phyloP scores from a whole-genome alignment of 23 tunicate species.

The Oikopleura dioica region DNA sequence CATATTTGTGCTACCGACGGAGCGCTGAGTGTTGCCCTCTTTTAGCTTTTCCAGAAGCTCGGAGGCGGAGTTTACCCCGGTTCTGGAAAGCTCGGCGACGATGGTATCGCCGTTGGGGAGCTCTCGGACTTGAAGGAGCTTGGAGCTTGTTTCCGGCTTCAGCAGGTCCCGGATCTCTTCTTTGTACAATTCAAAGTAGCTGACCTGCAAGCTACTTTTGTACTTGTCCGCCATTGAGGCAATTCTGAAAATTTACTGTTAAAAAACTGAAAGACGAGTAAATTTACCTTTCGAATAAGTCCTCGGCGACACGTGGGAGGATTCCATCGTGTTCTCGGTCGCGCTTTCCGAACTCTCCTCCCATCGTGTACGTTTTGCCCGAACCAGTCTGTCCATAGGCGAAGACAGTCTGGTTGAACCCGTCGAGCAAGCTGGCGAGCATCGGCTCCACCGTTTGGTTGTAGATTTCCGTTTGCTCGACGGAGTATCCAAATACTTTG shows the following conservation, averaged over 20 bases:
- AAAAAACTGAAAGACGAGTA: too few species aligned
- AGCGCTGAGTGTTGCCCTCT: slow-evolving; percentile 31
- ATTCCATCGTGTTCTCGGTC: slow-evolving; percentile 35
- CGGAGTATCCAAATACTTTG: not conserved
- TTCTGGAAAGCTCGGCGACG: slow-evolving; percentile 36
- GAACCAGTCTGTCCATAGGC: slow-evolving; percentile 96
- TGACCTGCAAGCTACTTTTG: slow-evolving; percentile 9
- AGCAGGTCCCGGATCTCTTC: slow-evolving; percentile 53
- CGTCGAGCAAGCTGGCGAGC: slow-evolving; percentile 12
- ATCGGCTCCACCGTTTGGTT: not conserved
- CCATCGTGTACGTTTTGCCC: slow-evolving; percentile 90
- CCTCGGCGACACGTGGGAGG: slow-evolving; percentile 45
- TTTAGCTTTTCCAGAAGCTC: slow-evolving; percentile 39
- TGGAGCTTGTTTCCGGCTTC: slow-evolving; percentile 14
- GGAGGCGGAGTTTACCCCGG: slow-evolving; percentile 20
- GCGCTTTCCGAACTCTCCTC: slow-evolving; percentile 3
- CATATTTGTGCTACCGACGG: slow-evolving; percentile 72
- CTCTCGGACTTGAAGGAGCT: slow-evolving; percentile 35
- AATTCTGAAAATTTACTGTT: too few species aligned
- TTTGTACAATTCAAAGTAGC: slow-evolving; percentile 28
- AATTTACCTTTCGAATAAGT: not conserved
- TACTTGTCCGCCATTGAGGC: too few species aligned
- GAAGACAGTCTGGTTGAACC: slow-evolving; percentile 66
- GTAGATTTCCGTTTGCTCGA: not conserved
- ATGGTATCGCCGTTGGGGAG: slow-evolving; percentile 31